Base-by-base conservation (phyloP, 2,113 vertebrate species). In the Sminthopsis crassicaudata region DNA sequence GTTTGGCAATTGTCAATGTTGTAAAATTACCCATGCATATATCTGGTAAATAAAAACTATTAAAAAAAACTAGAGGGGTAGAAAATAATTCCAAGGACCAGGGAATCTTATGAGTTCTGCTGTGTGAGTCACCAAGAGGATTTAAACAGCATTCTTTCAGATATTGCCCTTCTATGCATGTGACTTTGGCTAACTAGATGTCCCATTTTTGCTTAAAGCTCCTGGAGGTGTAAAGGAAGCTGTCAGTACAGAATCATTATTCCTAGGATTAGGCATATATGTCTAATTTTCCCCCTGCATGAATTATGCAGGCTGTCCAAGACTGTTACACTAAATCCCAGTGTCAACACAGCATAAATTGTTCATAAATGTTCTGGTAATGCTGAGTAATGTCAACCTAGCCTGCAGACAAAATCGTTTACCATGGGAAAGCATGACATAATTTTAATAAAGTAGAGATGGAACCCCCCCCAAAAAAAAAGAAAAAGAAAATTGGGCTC, bases 351-450 rank as follows among this genome's bases (percentile, higher is more conserved):
- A 25, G 8, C 7, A 93, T 91, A 94, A 95, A 67, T 51, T 51
- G 50, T 95, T 96, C 9, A 9, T 92, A 60, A 92, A 93, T 12
- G 46, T 7, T 50, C 10, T 90, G 53, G 23, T 92, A 89, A 90
- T 36, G 54, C 91, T 0, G 0, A 89, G 30, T 54, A 52, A n/a
- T 93, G 84, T 91, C 95, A 92, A 95, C 92, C 46, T 94, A 26
- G 94, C 94, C 97, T 90, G 93, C 95, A 97, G 97, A 0, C 94
- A 91, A 95, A 96, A 96, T 2, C 95, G 42, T 46, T 93, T 91
- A 51, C 51, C 1, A 91, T 97, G 84, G 60, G 95, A 95, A 95
- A 94, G 53, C 48, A 16, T 95, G n/a, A n/a, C n/a, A 96, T 46
- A 48, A 24, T 26, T 92, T 94, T 95, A 91, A 95, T 54, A 95